Percentiles rank a stretch among this genome's conserved stretches.
These are phyloP conservation scores for Empidonax alnorum DNA, from an alignment of 2,113 vertebrate genomes.

Conservation along the genomic window DNA sequence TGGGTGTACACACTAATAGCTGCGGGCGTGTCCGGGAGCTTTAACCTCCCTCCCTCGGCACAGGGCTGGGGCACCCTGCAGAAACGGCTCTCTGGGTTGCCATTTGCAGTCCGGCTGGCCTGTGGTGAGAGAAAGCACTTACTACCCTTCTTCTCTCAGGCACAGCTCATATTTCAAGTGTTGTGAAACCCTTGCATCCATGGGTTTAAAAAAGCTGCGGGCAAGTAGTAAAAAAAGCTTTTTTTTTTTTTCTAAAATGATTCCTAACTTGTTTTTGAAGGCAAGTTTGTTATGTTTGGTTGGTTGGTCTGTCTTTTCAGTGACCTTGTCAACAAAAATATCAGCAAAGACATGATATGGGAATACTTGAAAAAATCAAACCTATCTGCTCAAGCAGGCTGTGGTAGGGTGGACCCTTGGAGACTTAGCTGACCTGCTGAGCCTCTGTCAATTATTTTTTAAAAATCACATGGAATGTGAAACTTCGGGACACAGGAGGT, in stretches of 20 bases:
- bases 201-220: not conserved
- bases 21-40: rapidly evolving
- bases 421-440: conserved; percentile 31
- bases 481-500: not conserved
- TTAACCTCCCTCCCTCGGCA: not conserved
- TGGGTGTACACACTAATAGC: not conserved
- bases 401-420: not conserved
- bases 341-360: conserved; percentile 10
- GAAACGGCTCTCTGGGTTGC: rapidly evolving
- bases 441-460: conserved; percentile 51
- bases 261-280: not conserved
- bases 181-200: not conserved
- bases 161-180: not conserved
- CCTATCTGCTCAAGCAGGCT: not conserved
- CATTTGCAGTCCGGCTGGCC: rapidly evolving
- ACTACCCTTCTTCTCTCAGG: not conserved
- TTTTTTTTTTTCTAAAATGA: not conserved
- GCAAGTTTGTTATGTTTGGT: not conserved
- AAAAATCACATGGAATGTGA: not conserved
- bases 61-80: not conserved
- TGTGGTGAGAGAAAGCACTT: not conserved
- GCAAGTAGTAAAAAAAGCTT: rapidly evolving
- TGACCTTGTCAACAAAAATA: conserved; percentile 49
- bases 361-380: conserved; percentile 49
- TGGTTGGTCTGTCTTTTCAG: not conserved